phyloP scores from a whole-genome alignment of 2,797 vertebrate species.

The Melanotaenia parkinsoni region DNA sequence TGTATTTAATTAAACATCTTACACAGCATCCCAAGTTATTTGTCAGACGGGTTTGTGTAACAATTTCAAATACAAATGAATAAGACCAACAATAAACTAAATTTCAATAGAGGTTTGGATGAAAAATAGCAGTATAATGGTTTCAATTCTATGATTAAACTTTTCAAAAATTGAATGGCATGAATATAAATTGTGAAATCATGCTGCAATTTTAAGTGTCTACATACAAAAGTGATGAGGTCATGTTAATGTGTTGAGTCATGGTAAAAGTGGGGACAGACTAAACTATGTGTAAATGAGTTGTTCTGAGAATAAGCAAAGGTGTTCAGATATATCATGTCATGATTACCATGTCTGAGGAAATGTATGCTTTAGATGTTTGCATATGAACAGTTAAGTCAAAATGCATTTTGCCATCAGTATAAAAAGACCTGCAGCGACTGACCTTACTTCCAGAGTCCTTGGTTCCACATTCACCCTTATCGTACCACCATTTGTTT shows the following conservation, averaged over 20 bases:
- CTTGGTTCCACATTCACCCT: slow-evolving; percentile 95
- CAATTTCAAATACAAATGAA: slow-evolving; percentile 65
- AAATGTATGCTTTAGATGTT: slow-evolving; percentile 71
- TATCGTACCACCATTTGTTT: slow-evolving; percentile 99
- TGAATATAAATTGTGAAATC: slow-evolving; percentile 63
- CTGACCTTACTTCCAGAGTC: slow-evolving; percentile 96
- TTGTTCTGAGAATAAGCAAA: slow-evolving; percentile 35
- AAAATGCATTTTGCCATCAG: slow-evolving; percentile 94
- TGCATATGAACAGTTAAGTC: slow-evolving; percentile 90
- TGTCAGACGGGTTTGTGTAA: background rate
- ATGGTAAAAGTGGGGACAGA: slow-evolving; percentile 46
- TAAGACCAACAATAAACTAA: slow-evolving; percentile 74
- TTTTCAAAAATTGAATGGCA: slow-evolving; percentile 63
- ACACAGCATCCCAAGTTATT: slow-evolving; percentile 19
- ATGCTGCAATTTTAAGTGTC: slow-evolving; percentile 68
- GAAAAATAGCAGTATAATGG: slow-evolving; percentile 82
- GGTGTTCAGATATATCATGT: slow-evolving; percentile 41
- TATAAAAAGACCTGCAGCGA: slow-evolving; percentile 99
- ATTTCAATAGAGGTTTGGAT: slow-evolving; percentile 76
- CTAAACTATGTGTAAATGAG: slow-evolving; percentile 51
- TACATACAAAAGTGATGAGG: slow-evolving; percentile 45
- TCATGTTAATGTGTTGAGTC: slow-evolving; percentile 55
- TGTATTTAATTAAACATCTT: background rate
- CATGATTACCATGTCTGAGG: slow-evolving; percentile 44
- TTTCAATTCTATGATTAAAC: slow-evolving; percentile 68